phyloP scores from a whole-genome alignment of 1,140 invertebrate genomes.

The Babylonia areolata region DNA sequence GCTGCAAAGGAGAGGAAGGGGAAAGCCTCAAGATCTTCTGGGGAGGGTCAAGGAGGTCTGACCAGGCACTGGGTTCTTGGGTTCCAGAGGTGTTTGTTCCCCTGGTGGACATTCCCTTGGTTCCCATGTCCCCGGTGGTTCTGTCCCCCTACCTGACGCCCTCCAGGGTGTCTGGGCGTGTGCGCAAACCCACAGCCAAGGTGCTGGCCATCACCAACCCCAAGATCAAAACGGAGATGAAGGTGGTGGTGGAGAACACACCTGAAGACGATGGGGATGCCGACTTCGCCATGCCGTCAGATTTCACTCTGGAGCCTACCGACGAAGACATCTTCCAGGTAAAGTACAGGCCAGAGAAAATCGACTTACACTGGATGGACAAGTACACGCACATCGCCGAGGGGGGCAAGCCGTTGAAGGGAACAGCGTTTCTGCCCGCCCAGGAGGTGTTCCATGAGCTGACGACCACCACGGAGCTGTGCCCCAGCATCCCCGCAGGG shows the following conservation, averaged over 20 bases:
- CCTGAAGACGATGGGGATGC: background rate
- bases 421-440: background rate
- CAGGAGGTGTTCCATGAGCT: slow-evolving; percentile 26
- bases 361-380: slow-evolving; percentile 18
- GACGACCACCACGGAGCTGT: background rate
- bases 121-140: background rate
- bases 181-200: slow-evolving; percentile 18
- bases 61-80: background rate
- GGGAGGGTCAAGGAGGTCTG: background rate
- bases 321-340: background rate
- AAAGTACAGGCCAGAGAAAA: background rate
- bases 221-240: slow-evolving; percentile 6
- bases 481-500: slow-evolving; percentile 15
- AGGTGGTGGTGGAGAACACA: slow-evolving; percentile 19
- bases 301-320: background rate
- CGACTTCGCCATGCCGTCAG: background rate
- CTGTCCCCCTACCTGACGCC: background rate
- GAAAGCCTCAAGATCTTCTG: slow-evolving; percentile 31
- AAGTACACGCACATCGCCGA: slow-evolving; percentile 17
- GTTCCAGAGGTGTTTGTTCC: slow-evolving; percentile 30
- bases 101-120: slow-evolving; percentile 8
- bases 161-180: slow-evolving; percentile 25
- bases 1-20: background rate
- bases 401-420: slow-evolving; percentile 21
- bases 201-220: background rate